Evolutionary conservation across 2,888 invertebrate species (phyloP).

Genomic region (Julus scanicus): DNA sequence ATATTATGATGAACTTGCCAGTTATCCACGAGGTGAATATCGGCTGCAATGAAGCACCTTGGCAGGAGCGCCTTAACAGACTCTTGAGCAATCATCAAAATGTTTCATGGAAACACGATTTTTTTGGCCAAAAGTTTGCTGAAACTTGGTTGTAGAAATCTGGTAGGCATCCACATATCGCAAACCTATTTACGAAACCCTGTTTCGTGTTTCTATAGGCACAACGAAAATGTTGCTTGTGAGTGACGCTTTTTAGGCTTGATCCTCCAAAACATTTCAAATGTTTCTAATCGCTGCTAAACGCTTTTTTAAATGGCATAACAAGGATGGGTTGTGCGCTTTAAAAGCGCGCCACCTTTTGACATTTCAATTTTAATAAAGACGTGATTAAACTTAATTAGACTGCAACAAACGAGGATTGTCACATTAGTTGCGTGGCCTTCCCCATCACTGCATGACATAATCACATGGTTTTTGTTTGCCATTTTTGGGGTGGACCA

Average conservation of each 20-base stretch:
- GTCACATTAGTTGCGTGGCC: neutral
- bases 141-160: too few relatives aligned
- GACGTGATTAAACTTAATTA: slow-evolving; percentile 25
- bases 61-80: too few relatives aligned
- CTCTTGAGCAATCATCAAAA: too few relatives aligned
- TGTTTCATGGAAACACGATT: too few relatives aligned
- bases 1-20: too few relatives aligned
- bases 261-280: neutral
- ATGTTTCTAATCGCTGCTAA: neutral
- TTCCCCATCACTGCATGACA: neutral
- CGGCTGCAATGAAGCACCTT: too few relatives aligned
- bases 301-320: slow-evolving; percentile 10
- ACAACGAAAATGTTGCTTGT: too few relatives aligned
- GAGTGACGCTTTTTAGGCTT: neutral
- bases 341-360: slow-evolving; percentile 12
- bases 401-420: slow-evolving; percentile 5
- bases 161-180: too few relatives aligned
- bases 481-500: neutral
- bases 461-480: neutral
- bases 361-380: slow-evolving; percentile 23
- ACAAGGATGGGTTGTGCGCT: neutral
- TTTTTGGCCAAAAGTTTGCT: too few relatives aligned
- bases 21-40: too few relatives aligned
- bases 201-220: too few relatives aligned
- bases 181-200: too few relatives aligned